Evolutionary conservation across 30 jellyfish, hydroid and myxozoan genomes (phyloP).

Genomic region (Hydra vulgaris): DNA sequence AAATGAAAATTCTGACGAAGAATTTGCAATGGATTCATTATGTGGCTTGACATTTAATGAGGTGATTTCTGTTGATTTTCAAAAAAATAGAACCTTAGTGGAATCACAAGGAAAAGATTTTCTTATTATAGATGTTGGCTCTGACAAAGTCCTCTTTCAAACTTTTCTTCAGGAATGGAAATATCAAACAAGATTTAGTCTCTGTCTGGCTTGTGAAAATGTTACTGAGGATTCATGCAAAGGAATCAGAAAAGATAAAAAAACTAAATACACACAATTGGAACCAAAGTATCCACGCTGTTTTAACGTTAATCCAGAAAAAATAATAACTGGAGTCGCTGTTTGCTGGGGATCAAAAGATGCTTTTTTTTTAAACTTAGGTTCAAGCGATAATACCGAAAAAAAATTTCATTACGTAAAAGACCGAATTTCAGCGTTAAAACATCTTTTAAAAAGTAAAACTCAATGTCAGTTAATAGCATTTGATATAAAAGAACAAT

Average conservation of each 20-base stretch:
- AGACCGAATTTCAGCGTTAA: constrained; percentile 11
- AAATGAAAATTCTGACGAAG: background rate
- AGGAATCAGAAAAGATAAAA: background rate
- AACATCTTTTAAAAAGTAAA: background rate
- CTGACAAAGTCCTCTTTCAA: constrained; percentile 23
- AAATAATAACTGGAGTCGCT: constrained; percentile 51
- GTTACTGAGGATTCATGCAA: background rate
- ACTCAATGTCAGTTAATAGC: constrained; percentile 5
- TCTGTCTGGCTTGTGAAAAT: constrained; percentile 54
- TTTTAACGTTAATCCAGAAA: background rate
- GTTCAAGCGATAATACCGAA: background rate
- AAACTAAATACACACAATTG: background rate
- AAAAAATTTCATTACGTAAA: constrained; percentile 9
- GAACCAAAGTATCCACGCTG: background rate
- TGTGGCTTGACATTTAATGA: constrained; percentile 1
- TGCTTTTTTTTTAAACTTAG: constrained; percentile 46
- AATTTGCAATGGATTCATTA: background rate
- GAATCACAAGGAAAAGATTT: constrained; percentile 13
- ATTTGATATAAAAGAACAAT: constrained; percentile 64
- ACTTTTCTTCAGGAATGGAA: constrained; percentile 55
- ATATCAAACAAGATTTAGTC: constrained; percentile 28
- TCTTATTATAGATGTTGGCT: constrained; percentile 54
- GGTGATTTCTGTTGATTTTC: background rate
- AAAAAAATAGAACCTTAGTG: background rate
- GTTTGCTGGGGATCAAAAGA: constrained; percentile 70